These are phyloP conservation scores for Esox masquinongy DNA, from an alignment of 2,797 vertebrate species.

Conservation along the genomic window DNA sequence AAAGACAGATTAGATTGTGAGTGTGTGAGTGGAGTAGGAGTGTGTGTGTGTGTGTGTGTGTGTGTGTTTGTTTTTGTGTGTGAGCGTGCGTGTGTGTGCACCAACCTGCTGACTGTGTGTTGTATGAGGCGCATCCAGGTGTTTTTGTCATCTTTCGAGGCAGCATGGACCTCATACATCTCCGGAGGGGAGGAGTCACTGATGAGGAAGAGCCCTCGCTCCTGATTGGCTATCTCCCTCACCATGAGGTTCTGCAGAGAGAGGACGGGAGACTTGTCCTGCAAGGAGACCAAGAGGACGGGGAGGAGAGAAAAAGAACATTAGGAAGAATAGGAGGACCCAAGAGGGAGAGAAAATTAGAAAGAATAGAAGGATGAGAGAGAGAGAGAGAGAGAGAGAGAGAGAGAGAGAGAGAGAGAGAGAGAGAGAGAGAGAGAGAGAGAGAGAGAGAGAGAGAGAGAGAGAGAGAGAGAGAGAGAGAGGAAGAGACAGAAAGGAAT, in stretches of 20 bases:
- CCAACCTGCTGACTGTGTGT: constrained; percentile 79
- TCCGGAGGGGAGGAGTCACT: constrained; percentile 82
- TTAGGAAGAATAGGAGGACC: background rate
- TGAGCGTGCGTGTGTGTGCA: background rate
- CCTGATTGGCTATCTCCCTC: constrained; percentile 93
- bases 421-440: background rate
- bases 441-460: background rate
- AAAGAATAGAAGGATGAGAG: background rate
- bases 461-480: background rate
- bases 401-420: background rate
- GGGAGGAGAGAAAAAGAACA: background rate
- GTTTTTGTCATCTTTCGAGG: constrained; percentile 83
- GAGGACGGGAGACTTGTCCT: constrained; percentile 90
- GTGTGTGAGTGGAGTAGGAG: background rate
- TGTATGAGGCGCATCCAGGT: constrained; percentile 89
- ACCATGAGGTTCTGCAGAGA: constrained; percentile 88
- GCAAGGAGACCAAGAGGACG: constrained; percentile 7
- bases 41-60: background rate
- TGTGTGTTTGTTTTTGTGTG: no score
- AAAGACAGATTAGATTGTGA: constrained; percentile 5
- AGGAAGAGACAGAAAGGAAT: background rate
- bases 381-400: background rate
- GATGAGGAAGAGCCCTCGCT: constrained; percentile 92
- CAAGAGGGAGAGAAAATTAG: background rate
- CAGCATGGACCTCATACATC: constrained; percentile 91